Conservation (phyloP, 2,888 invertebrate species). For the Euplexia lucipara region DNA sequence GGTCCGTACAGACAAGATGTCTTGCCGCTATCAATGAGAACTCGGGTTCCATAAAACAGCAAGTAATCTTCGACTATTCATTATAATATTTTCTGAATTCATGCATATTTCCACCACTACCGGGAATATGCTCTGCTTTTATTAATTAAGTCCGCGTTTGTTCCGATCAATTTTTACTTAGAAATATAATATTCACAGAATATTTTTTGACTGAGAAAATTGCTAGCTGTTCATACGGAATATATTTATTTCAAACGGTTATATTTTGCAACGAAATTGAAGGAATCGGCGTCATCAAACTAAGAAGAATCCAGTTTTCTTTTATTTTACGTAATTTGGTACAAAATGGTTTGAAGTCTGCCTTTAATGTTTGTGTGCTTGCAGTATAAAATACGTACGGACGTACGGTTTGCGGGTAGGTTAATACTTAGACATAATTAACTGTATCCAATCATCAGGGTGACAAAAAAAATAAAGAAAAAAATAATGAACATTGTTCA, state of each 20-base stretch:
- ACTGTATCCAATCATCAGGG: no score
- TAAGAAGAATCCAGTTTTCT: no score
- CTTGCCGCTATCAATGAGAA: constrained; percentile 44
- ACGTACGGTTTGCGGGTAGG: no score
- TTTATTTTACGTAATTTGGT: no score
- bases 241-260: no score
- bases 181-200: not conserved
- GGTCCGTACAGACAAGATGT: not conserved
- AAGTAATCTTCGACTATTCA: constrained; percentile 70
- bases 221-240: not conserved
- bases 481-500: no score
- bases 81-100: constrained; percentile 69
- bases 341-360: no score
- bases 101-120: constrained; percentile 64
- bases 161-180: constrained; percentile 19
- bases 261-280: not conserved
- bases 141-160: constrained; percentile 51
- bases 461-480: no score
- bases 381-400: no score
- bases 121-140: constrained; percentile 39
- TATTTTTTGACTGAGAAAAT: not conserved
- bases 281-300: not conserved
- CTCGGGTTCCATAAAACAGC: constrained; percentile 36
- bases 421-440: no score
- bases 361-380: no score